Evolutionary conservation across 2,113 vertebrate species (phyloP).

Genomic region (Catharus fuscescens): DNA sequence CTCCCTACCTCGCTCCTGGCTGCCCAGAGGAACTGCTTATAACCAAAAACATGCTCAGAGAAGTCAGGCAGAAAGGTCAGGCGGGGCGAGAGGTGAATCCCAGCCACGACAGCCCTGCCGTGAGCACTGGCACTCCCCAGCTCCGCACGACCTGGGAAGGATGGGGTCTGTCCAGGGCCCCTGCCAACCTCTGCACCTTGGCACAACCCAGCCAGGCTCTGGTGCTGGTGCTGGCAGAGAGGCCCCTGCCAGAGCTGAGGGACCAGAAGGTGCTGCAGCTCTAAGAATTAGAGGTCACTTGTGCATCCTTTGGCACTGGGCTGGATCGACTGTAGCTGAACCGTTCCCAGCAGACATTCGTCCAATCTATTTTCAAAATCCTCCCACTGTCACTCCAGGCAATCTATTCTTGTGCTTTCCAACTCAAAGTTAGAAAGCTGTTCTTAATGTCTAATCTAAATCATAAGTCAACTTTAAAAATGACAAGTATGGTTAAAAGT

Average conservation of each 20-base stretch:
- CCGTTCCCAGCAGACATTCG: slow-evolving; percentile 20
- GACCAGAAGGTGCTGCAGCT: rapidly evolving
- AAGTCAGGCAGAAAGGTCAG: slow-evolving; percentile 1
- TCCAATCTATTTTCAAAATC: slow-evolving; percentile 66
- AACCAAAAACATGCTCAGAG: background rate
- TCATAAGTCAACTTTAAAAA: slow-evolving; percentile 54
- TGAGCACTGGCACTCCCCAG: rapidly evolving
- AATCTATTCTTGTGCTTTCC: slow-evolving; percentile 56
- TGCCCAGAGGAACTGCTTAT: slow-evolving; percentile 25
- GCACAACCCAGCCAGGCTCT: rapidly evolving
- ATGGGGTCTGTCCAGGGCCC: rapidly evolving
- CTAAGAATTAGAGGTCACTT: background rate
- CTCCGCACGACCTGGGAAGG: rapidly evolving
- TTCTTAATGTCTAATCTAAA: slow-evolving; percentile 64
- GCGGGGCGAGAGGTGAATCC: rapidly evolving
- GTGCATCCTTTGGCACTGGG: background rate
- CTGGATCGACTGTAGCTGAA: background rate
- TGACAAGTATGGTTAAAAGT: slow-evolving; percentile 42
- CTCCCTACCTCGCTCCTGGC: slow-evolving; percentile 5
- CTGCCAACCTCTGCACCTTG: rapidly evolving
- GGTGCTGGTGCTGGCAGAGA: rapidly evolving
- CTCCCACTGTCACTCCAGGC: slow-evolving; percentile 61
- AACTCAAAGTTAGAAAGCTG: slow-evolving; percentile 52
- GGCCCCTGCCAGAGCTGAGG: background rate
- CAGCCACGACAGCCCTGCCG: background rate